Percentiles rank a stretch among this genome's conserved stretches.
Evolutionary conservation across 2,888 invertebrate species (phyloP).

Genomic region (Odontomyia ornata): DNA sequence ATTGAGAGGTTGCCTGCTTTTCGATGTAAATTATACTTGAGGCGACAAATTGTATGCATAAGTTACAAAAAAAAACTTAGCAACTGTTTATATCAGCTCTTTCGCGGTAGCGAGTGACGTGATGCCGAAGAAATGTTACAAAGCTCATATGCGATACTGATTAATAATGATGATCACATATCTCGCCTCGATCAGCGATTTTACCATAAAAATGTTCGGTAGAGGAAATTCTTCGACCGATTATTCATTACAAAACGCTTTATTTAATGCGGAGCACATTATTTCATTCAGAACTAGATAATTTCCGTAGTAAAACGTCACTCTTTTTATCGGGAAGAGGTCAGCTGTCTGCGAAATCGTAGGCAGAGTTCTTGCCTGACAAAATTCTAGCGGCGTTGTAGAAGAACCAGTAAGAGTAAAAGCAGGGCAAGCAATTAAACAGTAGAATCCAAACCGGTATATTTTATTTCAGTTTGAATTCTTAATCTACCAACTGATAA

Average conservation of each 20-base stretch:
- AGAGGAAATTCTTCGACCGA: constrained; percentile 32
- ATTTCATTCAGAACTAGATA: background rate
- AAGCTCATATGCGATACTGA: constrained; percentile 28
- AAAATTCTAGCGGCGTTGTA: too few relatives aligned
- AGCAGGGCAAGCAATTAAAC: too few relatives aligned
- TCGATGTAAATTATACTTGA: constrained; percentile 20
- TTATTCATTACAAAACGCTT: background rate
- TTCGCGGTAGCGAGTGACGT: constrained; percentile 13
- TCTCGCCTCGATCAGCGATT: background rate
- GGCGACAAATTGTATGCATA: constrained; percentile 1
- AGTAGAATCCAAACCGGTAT: too few relatives aligned
- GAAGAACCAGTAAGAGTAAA: too few relatives aligned
- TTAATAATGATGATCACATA: constrained; percentile 39
- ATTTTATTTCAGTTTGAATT: too few relatives aligned
- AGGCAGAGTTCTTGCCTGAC: too few relatives aligned
- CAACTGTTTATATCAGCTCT: background rate
- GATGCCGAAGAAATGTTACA: constrained; percentile 36
- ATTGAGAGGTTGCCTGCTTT: constrained; percentile 22
- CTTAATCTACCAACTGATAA: too few relatives aligned
- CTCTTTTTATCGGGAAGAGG: too few relatives aligned
- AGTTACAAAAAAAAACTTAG: constrained; percentile 5
- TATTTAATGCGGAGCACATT: background rate
- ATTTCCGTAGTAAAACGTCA: too few relatives aligned
- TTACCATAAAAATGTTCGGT: constrained; percentile 5
- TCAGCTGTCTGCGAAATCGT: too few relatives aligned